Evolutionary conservation across 2,888 invertebrate genomes (phyloP).

Genomic region (Calameuta filiformis): DNA sequence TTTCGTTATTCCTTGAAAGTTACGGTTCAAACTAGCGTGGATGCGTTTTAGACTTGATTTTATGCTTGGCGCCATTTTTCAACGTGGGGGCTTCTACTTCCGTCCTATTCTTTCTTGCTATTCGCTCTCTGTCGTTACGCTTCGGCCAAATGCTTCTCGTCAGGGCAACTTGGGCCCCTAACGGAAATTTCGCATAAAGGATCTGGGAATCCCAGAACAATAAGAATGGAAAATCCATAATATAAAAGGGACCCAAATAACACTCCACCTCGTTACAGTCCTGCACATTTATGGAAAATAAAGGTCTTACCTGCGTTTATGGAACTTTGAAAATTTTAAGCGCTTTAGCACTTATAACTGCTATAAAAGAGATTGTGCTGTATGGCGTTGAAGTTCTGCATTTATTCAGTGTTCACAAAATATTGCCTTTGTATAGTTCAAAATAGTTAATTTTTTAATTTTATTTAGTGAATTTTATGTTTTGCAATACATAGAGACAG

Average conservation of each 20-base stretch:
- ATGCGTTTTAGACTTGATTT: slow-evolving; percentile 9
- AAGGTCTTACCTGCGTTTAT: background rate
- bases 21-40: background rate
- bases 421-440: background rate
- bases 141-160: background rate
- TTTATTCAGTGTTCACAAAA: background rate
- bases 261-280: background rate
- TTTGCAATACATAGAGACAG: background rate
- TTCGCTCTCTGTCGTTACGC: background rate
- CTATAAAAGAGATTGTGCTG: background rate
- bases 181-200: slow-evolving; percentile 31
- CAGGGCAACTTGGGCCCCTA: slow-evolving; percentile 19
- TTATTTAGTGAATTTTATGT: background rate
- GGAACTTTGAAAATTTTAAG: background rate
- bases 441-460: background rate
- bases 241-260: background rate
- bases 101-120: background rate
- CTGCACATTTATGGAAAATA: background rate
- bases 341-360: background rate
- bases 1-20: background rate
- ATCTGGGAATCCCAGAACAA: slow-evolving; percentile 14
- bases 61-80: slow-evolving; percentile 45
- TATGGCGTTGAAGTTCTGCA: too few species aligned
- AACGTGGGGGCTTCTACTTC: background rate
- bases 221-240: background rate